Evolutionary conservation across 2,797 vertebrate species (phyloP).

Genomic region (Lophotriccus pileatus): DNA sequence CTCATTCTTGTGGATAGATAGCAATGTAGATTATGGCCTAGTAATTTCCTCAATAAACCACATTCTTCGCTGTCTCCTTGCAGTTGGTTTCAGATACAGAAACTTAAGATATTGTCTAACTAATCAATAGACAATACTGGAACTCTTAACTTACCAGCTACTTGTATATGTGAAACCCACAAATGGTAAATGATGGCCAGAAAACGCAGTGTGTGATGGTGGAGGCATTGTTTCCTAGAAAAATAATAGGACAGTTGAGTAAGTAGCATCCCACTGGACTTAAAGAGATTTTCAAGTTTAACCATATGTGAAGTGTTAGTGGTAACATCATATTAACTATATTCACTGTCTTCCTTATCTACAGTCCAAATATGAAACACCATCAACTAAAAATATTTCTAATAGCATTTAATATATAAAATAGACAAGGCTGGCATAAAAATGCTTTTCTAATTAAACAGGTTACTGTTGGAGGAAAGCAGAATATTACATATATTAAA

Average conservation of each 20-base stretch:
- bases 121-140: neutral
- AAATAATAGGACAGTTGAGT: neutral
- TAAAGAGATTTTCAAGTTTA: neutral
- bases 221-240: slow-evolving; percentile 95
- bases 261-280: neutral
- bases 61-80: neutral
- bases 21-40: neutral
- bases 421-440: neutral
- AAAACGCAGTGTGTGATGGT: slow-evolving; percentile 94
- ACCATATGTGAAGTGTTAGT: neutral
- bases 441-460: neutral
- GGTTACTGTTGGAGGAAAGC: neutral
- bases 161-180: slow-evolving; percentile 98
- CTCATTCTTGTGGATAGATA: neutral
- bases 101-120: neutral
- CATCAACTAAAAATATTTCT: neutral
- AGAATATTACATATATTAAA: neutral
- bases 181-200: slow-evolving; percentile 96
- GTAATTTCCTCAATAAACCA: neutral
- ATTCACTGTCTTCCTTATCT: neutral
- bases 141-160: slow-evolving; percentile 87
- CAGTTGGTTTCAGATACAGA: neutral
- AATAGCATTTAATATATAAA: neutral
- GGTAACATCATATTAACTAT: neutral
- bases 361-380: neutral